Conservation (phyloP, 2,888 invertebrate genomes). For the Sylvicola cinctus region DNA sequence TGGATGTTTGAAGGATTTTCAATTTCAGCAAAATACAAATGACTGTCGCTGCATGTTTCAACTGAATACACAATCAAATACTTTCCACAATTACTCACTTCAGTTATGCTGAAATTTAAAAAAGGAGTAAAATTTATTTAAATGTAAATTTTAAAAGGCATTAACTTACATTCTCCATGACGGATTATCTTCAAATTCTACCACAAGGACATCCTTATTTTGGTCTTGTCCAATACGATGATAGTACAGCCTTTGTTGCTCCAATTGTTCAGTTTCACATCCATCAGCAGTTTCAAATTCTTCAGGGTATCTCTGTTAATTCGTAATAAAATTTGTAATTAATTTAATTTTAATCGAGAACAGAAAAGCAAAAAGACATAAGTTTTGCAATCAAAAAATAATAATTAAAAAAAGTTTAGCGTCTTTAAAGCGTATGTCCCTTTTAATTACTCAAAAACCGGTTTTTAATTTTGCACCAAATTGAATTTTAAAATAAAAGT, state of each 20-base stretch:
- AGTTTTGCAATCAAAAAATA: too few species aligned
- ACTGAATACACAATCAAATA: conserved; percentile 69
- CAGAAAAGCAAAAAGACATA: too few species aligned
- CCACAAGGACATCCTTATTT: conserved; percentile 64
- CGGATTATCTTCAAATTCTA: conserved; percentile 81
- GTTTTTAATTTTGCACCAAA: too few species aligned
- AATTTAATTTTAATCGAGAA: too few species aligned
- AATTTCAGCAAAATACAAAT: conserved; percentile 69
- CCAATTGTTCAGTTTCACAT: conserved; percentile 68
- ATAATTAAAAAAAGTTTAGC: too few species aligned
- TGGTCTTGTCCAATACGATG: conserved; percentile 76
- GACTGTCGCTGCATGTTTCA: conserved; percentile 81
- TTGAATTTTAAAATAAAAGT: too few species aligned
- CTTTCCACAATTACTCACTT: conserved; percentile 78
- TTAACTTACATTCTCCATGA: conserved; percentile 80
- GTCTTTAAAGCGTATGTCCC: too few species aligned
- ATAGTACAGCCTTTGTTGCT: conserved; percentile 86
- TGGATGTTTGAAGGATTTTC: conserved; percentile 37
- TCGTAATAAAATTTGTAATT: conserved; percentile 9
- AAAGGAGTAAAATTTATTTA: neutral
- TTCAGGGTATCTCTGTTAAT: conserved; percentile 63
- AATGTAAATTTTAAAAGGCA: neutral
- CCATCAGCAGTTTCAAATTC: conserved; percentile 74
- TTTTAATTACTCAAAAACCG: too few species aligned
- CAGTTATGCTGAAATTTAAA: conserved; percentile 40